These are phyloP conservation scores for Adelosebastes latens DNA, from an alignment of 2,797 vertebrate genomes.

Conservation along the genomic window DNA sequence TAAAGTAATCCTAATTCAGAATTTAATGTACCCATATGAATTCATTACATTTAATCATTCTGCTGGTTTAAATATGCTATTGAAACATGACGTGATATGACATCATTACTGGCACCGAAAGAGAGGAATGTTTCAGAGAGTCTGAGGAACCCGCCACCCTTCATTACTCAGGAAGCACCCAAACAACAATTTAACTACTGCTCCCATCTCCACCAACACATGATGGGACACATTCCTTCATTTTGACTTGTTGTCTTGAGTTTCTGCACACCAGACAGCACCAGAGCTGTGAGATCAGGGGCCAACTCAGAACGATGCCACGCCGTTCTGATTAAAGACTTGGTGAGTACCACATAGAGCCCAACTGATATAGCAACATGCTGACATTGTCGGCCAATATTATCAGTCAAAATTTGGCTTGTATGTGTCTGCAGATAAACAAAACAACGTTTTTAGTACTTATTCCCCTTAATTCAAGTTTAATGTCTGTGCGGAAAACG, in stretches of 20 bases:
- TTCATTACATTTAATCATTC: neutral
- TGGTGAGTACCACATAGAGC: neutral
- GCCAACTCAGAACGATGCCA: neutral
- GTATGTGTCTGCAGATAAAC: neutral
- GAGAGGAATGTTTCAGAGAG: slow-evolving; percentile 58
- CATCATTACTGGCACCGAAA: slow-evolving; percentile 42
- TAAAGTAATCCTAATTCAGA: slow-evolving; percentile 2
- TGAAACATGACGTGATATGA: slow-evolving; percentile 3
- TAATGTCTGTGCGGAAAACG: neutral
- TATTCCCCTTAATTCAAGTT: neutral
- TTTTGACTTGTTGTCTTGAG: slow-evolving; percentile 12
- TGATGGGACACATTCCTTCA: slow-evolving; percentile 44
- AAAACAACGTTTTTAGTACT: neutral
- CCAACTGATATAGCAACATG: neutral
- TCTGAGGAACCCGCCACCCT: slow-evolving; percentile 5
- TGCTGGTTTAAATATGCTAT: slow-evolving; percentile 35
- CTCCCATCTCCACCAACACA: neutral
- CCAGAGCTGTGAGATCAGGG: neutral
- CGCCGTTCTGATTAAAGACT: slow-evolving; percentile 14
- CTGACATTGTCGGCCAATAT: neutral
- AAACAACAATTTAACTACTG: slow-evolving; percentile 1
- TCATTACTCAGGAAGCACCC: slow-evolving; percentile 9
- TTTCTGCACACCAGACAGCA: slow-evolving; percentile 1
- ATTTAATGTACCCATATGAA: neutral
- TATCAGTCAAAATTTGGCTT: neutral